phyloP scores from a whole-genome alignment of 2,113 vertebrate species.

The Pongo abelii region DNA sequence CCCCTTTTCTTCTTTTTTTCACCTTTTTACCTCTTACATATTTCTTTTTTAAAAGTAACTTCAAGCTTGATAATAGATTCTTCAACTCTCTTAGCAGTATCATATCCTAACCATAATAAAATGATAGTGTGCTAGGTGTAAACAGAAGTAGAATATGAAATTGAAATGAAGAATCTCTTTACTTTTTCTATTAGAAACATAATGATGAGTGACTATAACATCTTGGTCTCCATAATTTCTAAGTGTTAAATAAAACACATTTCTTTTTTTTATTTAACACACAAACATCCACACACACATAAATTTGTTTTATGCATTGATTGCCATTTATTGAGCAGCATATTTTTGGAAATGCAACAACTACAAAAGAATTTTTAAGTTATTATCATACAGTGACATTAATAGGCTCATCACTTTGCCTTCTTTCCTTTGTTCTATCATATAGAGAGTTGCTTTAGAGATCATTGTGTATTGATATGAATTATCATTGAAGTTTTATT shows the following conservation, averaged over 20 bases:
- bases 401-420: not conserved
- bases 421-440: not conserved
- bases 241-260: not conserved
- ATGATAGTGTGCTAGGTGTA: not conserved
- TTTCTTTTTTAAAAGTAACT: not conserved
- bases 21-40: not conserved
- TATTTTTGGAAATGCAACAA: not conserved
- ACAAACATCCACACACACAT: not conserved
- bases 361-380: not conserved
- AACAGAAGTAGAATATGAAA: not conserved
- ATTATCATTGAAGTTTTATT: constrained; percentile 7
- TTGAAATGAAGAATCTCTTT: not conserved
- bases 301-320: not conserved
- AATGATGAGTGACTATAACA: not conserved
- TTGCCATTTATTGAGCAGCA: not conserved
- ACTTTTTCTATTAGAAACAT: constrained; percentile 10
- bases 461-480: not conserved
- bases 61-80: not conserved
- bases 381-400: not conserved
- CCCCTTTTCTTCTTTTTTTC: not conserved
- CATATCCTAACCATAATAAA: not conserved
- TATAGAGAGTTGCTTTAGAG: not conserved
- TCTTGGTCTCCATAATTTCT: not conserved
- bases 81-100: not conserved
- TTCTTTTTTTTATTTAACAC: not conserved